phyloP scores from a whole-genome alignment of 1,140 invertebrate genomes.

The Melipona quadrifasciata region DNA sequence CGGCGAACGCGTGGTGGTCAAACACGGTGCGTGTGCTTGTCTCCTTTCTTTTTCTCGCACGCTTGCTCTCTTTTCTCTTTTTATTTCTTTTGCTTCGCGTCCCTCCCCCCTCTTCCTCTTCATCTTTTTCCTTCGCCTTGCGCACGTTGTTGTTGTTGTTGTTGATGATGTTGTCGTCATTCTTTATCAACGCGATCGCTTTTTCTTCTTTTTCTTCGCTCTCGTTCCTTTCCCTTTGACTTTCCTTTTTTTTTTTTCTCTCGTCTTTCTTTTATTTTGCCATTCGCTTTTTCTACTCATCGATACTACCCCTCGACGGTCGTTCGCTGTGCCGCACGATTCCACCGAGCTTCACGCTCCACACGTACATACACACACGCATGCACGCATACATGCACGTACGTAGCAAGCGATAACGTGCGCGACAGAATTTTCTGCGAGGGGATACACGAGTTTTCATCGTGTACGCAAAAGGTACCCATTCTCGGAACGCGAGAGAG shows the following conservation, averaged over 20 bases:
- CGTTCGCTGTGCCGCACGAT: not conserved
- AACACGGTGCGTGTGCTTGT: slow-evolving; percentile 68
- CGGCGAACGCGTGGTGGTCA: slow-evolving; percentile 67
- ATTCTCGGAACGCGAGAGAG: slow-evolving; percentile 64
- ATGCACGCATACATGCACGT: no score
- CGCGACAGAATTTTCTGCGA: slow-evolving; percentile 31
- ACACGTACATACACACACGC: not conserved
- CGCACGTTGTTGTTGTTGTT: slow-evolving; percentile 24
- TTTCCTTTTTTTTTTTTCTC: not conserved
- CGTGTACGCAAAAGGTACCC: slow-evolving; percentile 54
- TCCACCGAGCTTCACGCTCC: not conserved
- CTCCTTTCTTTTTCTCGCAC: slow-evolving; percentile 45
- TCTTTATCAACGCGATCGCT: no score
- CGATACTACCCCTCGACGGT: not conserved
- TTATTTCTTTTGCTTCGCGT: slow-evolving; percentile 20
- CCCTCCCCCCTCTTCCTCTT: slow-evolving; percentile 6
- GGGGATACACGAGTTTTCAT: slow-evolving; percentile 48
- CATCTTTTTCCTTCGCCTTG: slow-evolving; percentile 16
- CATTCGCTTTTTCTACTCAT: not conserved
- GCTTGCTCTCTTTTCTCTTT: slow-evolving; percentile 26
- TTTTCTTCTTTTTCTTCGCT: no score
- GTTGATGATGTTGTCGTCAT: not conserved
- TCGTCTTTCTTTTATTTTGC: not conserved
- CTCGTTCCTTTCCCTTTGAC: no score
- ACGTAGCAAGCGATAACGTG: slow-evolving; percentile 23